These are phyloP conservation scores for Drosophila neonasuta DNA, from an alignment of 2,888 invertebrate genomes.

Conservation along the genomic window DNA sequence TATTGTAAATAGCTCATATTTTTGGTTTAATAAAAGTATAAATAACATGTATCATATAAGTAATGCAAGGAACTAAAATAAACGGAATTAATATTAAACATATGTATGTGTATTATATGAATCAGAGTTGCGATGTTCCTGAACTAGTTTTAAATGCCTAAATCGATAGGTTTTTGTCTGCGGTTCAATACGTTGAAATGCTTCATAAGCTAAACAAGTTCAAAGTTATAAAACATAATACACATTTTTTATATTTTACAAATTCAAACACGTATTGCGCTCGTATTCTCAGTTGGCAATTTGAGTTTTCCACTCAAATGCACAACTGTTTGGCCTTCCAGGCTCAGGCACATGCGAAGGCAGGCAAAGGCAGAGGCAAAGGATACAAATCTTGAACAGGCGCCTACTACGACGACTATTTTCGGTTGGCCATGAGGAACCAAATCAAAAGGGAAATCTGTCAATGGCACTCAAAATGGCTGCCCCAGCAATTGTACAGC, in stretches of 20 bases:
- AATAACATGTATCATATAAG: too few species aligned
- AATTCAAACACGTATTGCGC: background rate
- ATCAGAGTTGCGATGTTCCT: too few species aligned
- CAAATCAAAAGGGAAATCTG: conserved; percentile 55
- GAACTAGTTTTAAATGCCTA: background rate
- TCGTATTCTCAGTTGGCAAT: conserved; percentile 9
- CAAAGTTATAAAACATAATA: background rate
- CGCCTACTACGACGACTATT: conserved; percentile 14
- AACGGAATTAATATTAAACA: too few species aligned
- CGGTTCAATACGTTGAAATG: background rate
- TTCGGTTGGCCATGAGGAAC: conserved; percentile 24
- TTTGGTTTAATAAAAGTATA: too few species aligned
- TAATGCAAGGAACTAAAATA: too few species aligned
- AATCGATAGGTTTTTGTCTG: background rate
- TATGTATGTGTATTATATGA: too few species aligned
- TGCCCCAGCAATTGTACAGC: conserved; percentile 44
- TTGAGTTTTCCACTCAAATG: conserved; percentile 10
- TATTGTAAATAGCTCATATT: too few species aligned
- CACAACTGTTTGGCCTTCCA: conserved; percentile 17
- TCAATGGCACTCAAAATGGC: conserved; percentile 57
- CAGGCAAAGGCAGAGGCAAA: background rate
- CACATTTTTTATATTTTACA: background rate
- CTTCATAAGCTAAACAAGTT: background rate
- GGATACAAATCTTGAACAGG: conserved; percentile 28
- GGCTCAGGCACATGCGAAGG: too few species aligned